Base-by-base conservation (phyloP, 1,140 invertebrate species). In the Oryctes rhinoceros region DNA sequence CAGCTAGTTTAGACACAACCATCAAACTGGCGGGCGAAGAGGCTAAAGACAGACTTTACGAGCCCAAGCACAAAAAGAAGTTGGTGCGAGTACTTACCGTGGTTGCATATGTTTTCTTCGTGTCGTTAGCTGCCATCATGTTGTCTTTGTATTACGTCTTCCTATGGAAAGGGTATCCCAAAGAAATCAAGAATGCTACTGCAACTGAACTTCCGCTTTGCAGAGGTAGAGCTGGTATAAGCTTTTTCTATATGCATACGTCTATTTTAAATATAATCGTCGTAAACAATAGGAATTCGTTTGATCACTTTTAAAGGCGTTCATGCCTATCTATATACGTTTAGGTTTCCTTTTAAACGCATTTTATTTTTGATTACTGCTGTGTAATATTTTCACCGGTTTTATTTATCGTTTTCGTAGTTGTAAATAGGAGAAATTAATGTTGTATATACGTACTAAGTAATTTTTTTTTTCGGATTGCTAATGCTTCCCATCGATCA, bases 81-180 rank as follows among this genome's bases (percentile, higher is more conserved):
- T 89, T 94, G 83, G 90, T 99, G 48, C 92, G 97, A n/a, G 94
- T 99, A 77, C 90, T 98, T 80, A 99, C 97, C 1, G 97, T 99
- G 47, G 91, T 98, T 81, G 96, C 97, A 9, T 99, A 99, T 89
- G 93, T 99, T 76, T 93, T 99, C 85, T 96, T 96, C 82, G 97
- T 99, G 80, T 99, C 97, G 13, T 89, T 98, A 81, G 97, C 96
- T 0, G 97, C 97, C 5, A 97, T 99, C 82, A 95, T 98, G 87
- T 91, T 99, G 35, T 98, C 96, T 0, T 90, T 98, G 11, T 99
- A 99, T 89, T 99, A 99, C 89, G 94, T 97, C 81, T 96, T 98
- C 87, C 92, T 99, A 81, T 99, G 97, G 97, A 93, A 97, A 76
- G 85, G 85, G 7, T 83, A 86, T 78, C 83, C 85, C 47, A 86